Evolutionary conservation across 1,140 invertebrate species (phyloP).

Genomic region (Anoplolepis gracilipes): DNA sequence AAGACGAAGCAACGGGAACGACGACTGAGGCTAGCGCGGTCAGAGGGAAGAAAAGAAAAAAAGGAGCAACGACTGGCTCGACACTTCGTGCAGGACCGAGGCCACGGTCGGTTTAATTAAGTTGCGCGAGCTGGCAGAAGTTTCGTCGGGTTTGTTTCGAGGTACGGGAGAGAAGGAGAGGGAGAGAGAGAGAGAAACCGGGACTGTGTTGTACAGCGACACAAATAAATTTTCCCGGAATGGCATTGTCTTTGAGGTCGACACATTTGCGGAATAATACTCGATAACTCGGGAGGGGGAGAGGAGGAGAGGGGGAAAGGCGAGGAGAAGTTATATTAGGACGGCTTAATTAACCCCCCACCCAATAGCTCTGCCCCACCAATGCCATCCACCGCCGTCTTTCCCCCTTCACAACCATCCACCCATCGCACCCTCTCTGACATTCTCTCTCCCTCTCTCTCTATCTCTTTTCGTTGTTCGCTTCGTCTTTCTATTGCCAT

Average conservation of each 20-base stretch:
- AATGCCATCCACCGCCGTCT: constrained; percentile 74
- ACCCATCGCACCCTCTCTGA: constrained; percentile 51
- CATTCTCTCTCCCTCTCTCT: constrained; percentile 36
- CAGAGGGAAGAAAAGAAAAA: constrained; percentile 30
- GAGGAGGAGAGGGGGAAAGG: not conserved
- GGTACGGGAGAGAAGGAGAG: constrained; percentile 55
- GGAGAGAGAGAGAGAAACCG: not conserved
- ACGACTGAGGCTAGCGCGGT: constrained; percentile 14
- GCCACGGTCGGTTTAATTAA: constrained; percentile 78
- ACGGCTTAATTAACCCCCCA: constrained; percentile 81
- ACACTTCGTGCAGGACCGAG: constrained; percentile 75
- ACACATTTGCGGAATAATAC: constrained; percentile 81
- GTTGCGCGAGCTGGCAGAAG: constrained; percentile 78
- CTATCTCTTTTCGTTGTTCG: constrained; percentile 46
- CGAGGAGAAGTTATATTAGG: constrained; percentile 81
- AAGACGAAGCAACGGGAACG: not conserved
- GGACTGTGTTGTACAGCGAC: constrained; percentile 70
- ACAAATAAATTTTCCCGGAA: constrained; percentile 82
- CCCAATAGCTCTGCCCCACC: constrained; percentile 68
- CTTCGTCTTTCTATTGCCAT: constrained; percentile 48
- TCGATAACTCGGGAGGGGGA: constrained; percentile 75
- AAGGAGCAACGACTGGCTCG: constrained; percentile 67
- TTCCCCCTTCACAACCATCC: constrained; percentile 72
- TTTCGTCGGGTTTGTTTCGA: constrained; percentile 76
- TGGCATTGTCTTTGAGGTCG: constrained; percentile 82